Conservation (phyloP, 92 coral and sea anemone species). For the Scolanthus callimorphus region DNA sequence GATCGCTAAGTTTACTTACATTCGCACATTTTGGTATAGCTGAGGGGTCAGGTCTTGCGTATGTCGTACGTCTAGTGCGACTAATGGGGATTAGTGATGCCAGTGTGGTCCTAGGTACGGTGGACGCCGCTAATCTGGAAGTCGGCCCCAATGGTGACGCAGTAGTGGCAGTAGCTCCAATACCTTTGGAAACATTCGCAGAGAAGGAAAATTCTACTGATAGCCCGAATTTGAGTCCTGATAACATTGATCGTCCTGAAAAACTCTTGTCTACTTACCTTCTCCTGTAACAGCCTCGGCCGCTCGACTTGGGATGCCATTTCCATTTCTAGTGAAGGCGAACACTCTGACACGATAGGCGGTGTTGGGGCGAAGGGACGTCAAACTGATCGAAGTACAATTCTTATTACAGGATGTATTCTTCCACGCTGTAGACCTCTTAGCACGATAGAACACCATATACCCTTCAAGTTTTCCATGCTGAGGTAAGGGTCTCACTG, state of each 20-base stretch:
- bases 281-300: conserved; percentile 3
- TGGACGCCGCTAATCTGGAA: too few relatives aligned
- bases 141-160: too few relatives aligned
- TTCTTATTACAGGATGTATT: neutral
- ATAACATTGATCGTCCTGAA: too few relatives aligned
- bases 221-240: too few relatives aligned
- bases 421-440: conserved; percentile 4
- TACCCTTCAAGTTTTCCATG: conserved; percentile 21
- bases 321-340: conserved; percentile 15
- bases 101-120: too few relatives aligned
- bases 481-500: conserved; percentile 13
- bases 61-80: too few relatives aligned
- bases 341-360: conserved; percentile 12
- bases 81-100: too few relatives aligned
- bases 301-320: conserved; percentile 20
- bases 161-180: neutral
- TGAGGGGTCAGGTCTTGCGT: too few relatives aligned
- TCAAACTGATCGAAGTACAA: neutral
- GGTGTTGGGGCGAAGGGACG: neutral
- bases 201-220: too few relatives aligned
- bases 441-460: conserved; percentile 7
- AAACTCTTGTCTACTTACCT: neutral
- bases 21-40: too few relatives aligned
- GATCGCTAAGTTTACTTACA: too few relatives aligned
- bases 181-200: conserved; percentile 8